These are phyloP conservation scores for Spialia ferax DNA, from an alignment of 2,888 invertebrate species.

Conservation along the genomic window DNA sequence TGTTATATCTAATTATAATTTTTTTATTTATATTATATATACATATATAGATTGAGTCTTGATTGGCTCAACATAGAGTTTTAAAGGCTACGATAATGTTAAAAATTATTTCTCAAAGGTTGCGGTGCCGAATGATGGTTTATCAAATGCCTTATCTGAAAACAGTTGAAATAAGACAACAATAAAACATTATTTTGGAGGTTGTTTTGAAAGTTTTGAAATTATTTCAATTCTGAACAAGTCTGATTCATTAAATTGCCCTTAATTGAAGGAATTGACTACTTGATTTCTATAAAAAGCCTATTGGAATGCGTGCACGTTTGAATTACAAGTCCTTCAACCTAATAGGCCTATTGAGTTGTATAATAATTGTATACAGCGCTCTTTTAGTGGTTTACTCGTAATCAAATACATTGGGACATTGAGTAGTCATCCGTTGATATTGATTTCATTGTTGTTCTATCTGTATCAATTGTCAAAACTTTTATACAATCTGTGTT, in stretches of 20 bases:
- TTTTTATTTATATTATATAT: no score
- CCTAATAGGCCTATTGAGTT: constrained; percentile 33
- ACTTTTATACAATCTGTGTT: background rate
- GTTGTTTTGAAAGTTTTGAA: no score
- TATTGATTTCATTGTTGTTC: constrained; percentile 1
- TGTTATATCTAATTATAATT: no score
- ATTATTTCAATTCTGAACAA: background rate
- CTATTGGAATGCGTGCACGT: constrained; percentile 13
- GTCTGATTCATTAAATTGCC: background rate
- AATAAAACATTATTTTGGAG: no score
- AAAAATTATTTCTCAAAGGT: no score
- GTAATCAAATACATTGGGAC: constrained; percentile 21
- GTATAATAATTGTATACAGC: constrained; percentile 12
- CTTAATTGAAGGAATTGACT: background rate
- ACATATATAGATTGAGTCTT: no score
- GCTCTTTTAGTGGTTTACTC: constrained; percentile 10
- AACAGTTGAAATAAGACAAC: no score
- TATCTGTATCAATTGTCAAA: background rate
- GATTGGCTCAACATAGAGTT: no score
- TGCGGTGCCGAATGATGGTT: no score
- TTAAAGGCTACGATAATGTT: no score
- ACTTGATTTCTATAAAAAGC: constrained; percentile 18
- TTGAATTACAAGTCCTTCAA: constrained; percentile 29
- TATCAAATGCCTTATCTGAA: no score
- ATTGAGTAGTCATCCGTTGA: constrained; percentile 31